Conservation (phyloP, 35 echinoderm and acorn worm genomes). For the Apostichopus californicus region DNA sequence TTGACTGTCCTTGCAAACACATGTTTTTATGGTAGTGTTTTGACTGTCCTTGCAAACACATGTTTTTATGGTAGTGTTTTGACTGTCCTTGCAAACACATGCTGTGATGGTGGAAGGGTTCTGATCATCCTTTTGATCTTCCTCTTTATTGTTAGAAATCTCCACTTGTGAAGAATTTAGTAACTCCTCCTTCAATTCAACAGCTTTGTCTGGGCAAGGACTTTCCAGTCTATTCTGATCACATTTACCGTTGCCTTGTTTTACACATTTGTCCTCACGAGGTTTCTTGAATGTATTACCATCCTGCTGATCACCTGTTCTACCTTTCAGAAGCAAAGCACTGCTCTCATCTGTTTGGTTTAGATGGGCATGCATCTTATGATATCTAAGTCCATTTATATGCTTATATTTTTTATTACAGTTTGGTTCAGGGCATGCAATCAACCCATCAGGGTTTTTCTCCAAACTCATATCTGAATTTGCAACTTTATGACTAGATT, state of each 20-base stretch:
- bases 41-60: no score
- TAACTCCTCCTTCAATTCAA: not conserved
- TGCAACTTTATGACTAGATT: slow-evolving; percentile 65
- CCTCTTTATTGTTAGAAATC: not conserved
- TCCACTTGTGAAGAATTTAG: not conserved
- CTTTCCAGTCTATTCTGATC: slow-evolving; percentile 20
- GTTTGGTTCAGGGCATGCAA: slow-evolving; percentile 96
- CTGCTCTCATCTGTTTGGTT: slow-evolving; percentile 5
- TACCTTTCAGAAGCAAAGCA: slow-evolving; percentile 41
- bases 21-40: no score
- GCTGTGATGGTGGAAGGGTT: no score
- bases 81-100: not conserved
- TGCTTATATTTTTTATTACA: slow-evolving; percentile 99
- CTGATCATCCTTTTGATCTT: not conserved
- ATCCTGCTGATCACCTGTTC: slow-evolving; percentile 33
- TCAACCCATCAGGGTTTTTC: slow-evolving; percentile 65
- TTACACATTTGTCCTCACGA: slow-evolving; percentile 33
- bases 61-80: not conserved
- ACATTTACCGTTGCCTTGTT: slow-evolving; percentile 30
- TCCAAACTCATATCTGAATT: slow-evolving; percentile 51
- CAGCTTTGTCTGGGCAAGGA: not conserved
- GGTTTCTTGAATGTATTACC: slow-evolving; percentile 41
- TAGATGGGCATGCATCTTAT: slow-evolving; percentile 90
- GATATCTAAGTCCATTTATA: slow-evolving; percentile 95
- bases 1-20: not conserved